phyloP scores from a whole-genome alignment of 2,888 invertebrate genomes.

The Bellardia bayeri region DNA sequence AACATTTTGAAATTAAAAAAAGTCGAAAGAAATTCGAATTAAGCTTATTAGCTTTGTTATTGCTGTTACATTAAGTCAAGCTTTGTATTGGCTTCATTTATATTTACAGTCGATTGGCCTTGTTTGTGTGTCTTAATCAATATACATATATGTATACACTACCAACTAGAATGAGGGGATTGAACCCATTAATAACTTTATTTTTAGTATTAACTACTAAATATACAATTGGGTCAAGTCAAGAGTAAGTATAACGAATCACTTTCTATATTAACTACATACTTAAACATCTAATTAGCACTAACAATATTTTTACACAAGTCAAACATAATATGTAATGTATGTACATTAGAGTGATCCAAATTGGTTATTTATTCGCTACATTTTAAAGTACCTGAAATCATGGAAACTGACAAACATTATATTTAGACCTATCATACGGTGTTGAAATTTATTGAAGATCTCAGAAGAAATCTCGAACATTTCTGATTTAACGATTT shows the following conservation, averaged over 20 bases:
- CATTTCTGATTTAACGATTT: no score
- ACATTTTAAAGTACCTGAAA: no score
- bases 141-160: not conserved
- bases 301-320: no score
- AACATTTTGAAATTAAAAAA: constrained; percentile 16
- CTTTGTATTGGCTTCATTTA: constrained; percentile 50
- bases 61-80: constrained; percentile 33
- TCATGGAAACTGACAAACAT: no score
- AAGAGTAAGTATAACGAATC: constrained; percentile 66
- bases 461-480: no score
- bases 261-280: not conserved
- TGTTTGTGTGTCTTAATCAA: constrained; percentile 34
- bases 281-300: not conserved
- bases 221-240: constrained; percentile 45
- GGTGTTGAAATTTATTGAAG: no score
- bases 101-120: constrained; percentile 45
- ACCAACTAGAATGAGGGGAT: constrained; percentile 38
- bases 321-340: not conserved
- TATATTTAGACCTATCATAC: no score
- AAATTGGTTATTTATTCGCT: no score
- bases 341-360: no score
- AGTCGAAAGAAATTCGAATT: constrained; percentile 10
- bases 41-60: constrained; percentile 10
- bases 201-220: constrained; percentile 51
- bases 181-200: constrained; percentile 44